Evolutionary conservation across 2,888 invertebrate genomes (phyloP).

Genomic region (Acanthosepion pharaonis): DNA sequence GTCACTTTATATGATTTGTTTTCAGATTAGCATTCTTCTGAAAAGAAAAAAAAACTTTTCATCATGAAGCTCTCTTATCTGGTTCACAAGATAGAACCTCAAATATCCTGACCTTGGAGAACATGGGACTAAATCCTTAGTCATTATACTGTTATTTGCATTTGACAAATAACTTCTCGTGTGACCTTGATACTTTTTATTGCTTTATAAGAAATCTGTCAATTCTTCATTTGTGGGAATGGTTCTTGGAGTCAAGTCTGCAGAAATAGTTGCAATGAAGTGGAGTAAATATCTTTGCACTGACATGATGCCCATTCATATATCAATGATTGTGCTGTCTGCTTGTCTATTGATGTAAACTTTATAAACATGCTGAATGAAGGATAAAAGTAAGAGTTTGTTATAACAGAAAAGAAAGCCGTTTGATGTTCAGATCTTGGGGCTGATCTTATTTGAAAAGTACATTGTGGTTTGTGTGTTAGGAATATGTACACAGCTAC

Average conservation of each 20-base stretch:
- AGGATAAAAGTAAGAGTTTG: background rate
- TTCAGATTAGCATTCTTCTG: background rate
- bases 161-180: background rate
- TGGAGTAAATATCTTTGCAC: slow-evolving; percentile 18
- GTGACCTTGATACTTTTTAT: background rate
- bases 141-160: background rate
- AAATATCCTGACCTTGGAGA: background rate
- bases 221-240: background rate
- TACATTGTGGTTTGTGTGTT: background rate
- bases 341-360: background rate
- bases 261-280: background rate
- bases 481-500: background rate
- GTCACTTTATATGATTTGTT: background rate
- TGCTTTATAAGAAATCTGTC: slow-evolving; percentile 12
- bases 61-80: background rate
- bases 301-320: background rate
- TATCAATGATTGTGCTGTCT: background rate
- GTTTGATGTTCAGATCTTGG: background rate
- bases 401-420: background rate
- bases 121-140: background rate
- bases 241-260: background rate
- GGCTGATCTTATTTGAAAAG: background rate
- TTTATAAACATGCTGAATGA: background rate
- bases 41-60: background rate
- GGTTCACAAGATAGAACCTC: background rate